Evolutionary conservation across 53 echinoderm and acorn worm genomes (phyloP).

Genomic region (Stichopus horrens): DNA sequence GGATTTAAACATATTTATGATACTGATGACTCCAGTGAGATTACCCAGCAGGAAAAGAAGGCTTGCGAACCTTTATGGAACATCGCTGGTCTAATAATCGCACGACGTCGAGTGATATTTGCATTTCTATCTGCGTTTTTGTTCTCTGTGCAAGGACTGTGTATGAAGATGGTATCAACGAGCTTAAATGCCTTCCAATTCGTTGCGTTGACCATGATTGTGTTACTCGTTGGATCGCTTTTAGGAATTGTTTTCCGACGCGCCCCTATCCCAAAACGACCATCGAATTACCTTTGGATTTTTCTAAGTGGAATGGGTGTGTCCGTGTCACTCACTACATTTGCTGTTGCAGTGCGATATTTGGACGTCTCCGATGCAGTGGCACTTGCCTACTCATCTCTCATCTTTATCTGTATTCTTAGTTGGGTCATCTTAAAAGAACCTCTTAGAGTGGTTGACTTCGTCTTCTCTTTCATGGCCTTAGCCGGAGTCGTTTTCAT

Average conservation of each 20-base stretch:
- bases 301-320: not conserved
- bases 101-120: not conserved
- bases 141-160: not conserved
- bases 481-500: conserved; percentile 27
- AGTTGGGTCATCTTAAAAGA: conserved; percentile 22
- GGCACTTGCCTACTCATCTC: not conserved
- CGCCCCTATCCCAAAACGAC: not conserved
- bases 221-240: not conserved
- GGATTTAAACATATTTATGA: too few relatives aligned
- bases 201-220: not conserved
- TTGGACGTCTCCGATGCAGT: not conserved
- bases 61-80: too few relatives aligned
- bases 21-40: too few relatives aligned
- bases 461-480: not conserved
- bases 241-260: not conserved
- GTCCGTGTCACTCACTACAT: not conserved
- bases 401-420: not conserved
- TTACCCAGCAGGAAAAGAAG: too few relatives aligned
- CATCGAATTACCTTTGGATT: too few relatives aligned
- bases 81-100: not conserved
- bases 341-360: not conserved
- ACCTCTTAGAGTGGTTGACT: not conserved
- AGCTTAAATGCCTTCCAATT: not conserved
- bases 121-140: conserved; percentile 6
- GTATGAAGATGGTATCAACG: not conserved